Evolutionary conservation across 2,888 invertebrate species (phyloP), one percentile per base, ranked within the genome.

Genomic region (Neoaliturus tenellus): DNA sequence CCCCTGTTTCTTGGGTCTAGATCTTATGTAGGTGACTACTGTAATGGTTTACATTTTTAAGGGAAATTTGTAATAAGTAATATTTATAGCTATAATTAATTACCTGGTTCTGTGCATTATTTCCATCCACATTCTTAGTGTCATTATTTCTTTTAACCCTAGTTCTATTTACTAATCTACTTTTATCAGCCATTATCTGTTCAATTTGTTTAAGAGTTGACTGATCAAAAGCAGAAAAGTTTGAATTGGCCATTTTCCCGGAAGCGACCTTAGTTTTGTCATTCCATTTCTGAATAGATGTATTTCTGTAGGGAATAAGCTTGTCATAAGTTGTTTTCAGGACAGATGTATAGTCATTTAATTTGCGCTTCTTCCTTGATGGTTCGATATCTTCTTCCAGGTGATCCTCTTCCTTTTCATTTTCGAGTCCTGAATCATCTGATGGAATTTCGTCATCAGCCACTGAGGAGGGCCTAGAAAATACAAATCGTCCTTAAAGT

Each of bases 201-300:
- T 98, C 95, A 87, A 99, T 97, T 91, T 98, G 97, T 88, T 95
- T 95, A 4, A 95, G 90, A 86, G 91, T 92, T 85, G 91, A 92
- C 89, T 90, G 91, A 87, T 91, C 93, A 89, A 91, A 90, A 86
- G 91, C 90, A 90, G 92, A 88, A 93, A 95, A 90, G 91, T 95
- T 78, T 91, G 93, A 91, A 87, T 91, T 92, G 88, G 93, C 94
- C 10, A 94, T 91, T 88, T 93, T 93, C 8, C 94, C 93, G 14
- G 94, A 92, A 0, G 95, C 92, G 41, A 97, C 90, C 86, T 95
- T 93, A 0, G 98, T 98, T 90, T 98, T 98, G 85, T 98, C 98
- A 90, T 98, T 96, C 99, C 99, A 99, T 90, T 98, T 98, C 87
- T 97, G 95, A 85, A 99, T 95, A 10, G 96, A 95, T 0, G 93